phyloP scores from a whole-genome alignment of 2,888 invertebrate genomes.

The Meteorus cinctellus region DNA sequence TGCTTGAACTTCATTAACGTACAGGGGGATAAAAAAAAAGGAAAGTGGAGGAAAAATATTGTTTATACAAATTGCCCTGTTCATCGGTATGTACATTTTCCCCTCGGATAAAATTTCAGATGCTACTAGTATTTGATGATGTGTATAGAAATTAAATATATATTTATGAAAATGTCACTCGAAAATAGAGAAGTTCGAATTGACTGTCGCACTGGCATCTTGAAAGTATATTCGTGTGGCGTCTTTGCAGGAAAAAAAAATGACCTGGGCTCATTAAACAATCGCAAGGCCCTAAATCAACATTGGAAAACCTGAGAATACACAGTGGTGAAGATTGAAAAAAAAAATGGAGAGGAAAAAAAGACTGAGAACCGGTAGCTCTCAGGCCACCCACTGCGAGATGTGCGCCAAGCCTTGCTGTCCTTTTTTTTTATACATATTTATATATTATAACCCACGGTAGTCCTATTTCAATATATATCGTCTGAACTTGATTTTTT shows the following conservation, averaged over 20 bases:
- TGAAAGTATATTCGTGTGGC: not conserved
- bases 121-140: not conserved
- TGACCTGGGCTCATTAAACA: constrained; percentile 56
- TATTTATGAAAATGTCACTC: constrained; percentile 23
- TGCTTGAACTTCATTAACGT: constrained; percentile 22
- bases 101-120: constrained; percentile 19
- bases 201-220: constrained; percentile 14
- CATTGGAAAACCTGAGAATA: constrained; percentile 51
- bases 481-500: constrained; percentile 20
- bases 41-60: constrained; percentile 22
- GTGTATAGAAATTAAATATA: not conserved
- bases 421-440: constrained; percentile 1
- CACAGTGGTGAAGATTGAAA: constrained; percentile 32
- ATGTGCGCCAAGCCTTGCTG: constrained; percentile 34
- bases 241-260: constrained; percentile 28
- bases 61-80: constrained; percentile 33
- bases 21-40: not conserved
- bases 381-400: constrained; percentile 55
- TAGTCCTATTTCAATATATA: constrained; percentile 56
- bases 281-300: constrained; percentile 60
- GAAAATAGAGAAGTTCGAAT: constrained; percentile 27
- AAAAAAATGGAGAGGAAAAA: constrained; percentile 45
- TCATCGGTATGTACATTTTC: constrained; percentile 6
- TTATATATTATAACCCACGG: constrained; percentile 44
- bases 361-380: constrained; percentile 50